phyloP scores from a whole-genome alignment of 2,797 vertebrate species.

The Thaleichthys pacificus region DNA sequence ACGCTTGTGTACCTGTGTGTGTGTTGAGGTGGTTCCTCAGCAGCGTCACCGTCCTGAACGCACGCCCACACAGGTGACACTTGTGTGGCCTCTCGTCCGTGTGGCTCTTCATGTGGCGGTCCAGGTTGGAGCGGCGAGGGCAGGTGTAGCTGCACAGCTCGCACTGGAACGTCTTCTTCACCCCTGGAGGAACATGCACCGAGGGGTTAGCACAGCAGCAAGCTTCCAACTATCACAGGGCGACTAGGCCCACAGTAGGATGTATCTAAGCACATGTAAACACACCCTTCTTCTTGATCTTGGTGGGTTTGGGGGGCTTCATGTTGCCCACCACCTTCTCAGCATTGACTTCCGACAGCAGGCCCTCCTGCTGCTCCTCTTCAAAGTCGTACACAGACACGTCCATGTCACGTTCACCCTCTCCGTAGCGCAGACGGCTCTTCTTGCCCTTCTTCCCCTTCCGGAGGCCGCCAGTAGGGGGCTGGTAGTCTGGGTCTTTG shows the following conservation, averaged over 20 bases:
- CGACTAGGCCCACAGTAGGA: no score
- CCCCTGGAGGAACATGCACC: conserved; percentile 71
- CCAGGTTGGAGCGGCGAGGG: conserved; percentile 91
- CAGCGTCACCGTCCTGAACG: conserved; percentile 92
- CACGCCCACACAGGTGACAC: conserved; percentile 94
- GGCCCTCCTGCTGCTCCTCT: conserved; percentile 95
- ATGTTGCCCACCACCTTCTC: conserved; percentile 99
- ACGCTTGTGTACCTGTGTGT: conserved; percentile 81
- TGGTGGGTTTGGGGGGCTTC: conserved; percentile 98
- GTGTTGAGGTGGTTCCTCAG: conserved; percentile 97
- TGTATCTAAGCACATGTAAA: not conserved
- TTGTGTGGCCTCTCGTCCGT: conserved; percentile 96
- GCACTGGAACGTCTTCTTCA: conserved; percentile 98
- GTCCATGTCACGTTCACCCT: conserved; percentile 94
- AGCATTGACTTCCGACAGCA: conserved; percentile 94
- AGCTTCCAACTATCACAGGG: not conserved
- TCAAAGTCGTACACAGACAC: conserved; percentile 98
- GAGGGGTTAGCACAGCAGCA: not conserved
- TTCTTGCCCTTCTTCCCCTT: conserved; percentile 96
- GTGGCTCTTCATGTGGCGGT: conserved; percentile 98
- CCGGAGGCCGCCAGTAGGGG: conserved; percentile 75
- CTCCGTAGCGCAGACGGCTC: conserved; percentile 93
- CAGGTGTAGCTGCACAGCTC: conserved; percentile 97
- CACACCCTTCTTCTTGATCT: conserved; percentile 97
- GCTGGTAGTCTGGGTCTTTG: conserved; percentile 96